Conservation (phyloP, 2,888 invertebrate species). For the Erynnis tages region DNA sequence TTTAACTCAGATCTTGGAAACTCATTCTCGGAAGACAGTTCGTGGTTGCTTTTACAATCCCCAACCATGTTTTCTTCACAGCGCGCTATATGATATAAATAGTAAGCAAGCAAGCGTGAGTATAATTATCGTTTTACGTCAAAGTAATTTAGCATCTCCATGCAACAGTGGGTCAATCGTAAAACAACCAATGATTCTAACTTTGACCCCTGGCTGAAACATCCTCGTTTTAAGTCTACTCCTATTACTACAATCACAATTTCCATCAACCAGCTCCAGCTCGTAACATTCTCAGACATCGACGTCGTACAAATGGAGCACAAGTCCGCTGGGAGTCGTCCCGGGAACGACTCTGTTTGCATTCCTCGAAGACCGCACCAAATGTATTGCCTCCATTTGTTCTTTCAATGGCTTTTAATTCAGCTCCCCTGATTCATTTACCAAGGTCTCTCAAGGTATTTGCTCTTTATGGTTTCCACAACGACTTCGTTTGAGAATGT, state of each 20-base stretch:
- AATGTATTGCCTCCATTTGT: conserved; percentile 36
- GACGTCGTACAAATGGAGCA: conserved; percentile 19
- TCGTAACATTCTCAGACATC: conserved; percentile 16
- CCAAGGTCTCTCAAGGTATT: conserved; percentile 12
- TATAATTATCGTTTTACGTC: no score
- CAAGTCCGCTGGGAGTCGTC: conserved; percentile 20
- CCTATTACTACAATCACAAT: background rate
- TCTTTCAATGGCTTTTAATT: conserved; percentile 35
- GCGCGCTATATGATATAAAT: no score
- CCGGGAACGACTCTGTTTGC: conserved; percentile 21
- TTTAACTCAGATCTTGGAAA: no score
- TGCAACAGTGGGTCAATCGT: no score
- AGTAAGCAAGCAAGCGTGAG: no score
- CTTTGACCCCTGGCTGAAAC: no score
- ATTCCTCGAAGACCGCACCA: conserved; percentile 28
- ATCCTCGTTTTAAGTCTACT: background rate
- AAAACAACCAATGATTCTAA: no score
- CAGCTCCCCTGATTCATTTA: conserved; percentile 25
- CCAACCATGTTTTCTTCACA: no score
- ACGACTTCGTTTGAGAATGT: background rate
- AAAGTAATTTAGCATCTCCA: no score
- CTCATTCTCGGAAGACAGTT: no score
- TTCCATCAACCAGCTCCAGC: background rate
- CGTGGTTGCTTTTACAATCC: no score
- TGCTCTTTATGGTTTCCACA: conserved; percentile 12